phyloP scores from a whole-genome alignment of 2,888 invertebrate species.

The Lypha dubia region DNA sequence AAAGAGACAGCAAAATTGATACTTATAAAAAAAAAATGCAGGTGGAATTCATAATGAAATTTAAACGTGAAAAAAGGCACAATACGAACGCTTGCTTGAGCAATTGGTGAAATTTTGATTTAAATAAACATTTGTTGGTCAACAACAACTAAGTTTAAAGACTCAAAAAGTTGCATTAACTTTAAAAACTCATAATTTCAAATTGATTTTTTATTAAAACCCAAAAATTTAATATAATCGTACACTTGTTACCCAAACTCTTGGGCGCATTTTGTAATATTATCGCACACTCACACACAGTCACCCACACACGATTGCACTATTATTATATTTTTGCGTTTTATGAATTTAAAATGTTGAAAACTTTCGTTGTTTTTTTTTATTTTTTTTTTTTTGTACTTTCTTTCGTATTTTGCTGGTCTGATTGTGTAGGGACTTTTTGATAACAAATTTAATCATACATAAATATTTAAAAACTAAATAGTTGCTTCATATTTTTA shows the following conservation, averaged over 20 bases:
- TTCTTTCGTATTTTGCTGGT: conserved; percentile 47
- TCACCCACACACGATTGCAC: conserved; percentile 3
- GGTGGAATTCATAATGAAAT: conserved; percentile 65
- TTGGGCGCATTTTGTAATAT: conserved; percentile 9
- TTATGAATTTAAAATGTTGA: conserved; percentile 53
- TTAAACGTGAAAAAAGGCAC: conserved; percentile 13
- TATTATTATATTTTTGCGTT: conserved; percentile 35
- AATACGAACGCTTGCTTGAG: conserved; percentile 7
- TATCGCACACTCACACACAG: background rate
- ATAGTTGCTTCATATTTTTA: too few species aligned
- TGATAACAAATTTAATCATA: background rate
- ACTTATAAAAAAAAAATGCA: conserved; percentile 53
- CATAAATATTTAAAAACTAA: conserved; percentile 18
- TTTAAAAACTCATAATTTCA: conserved; percentile 66
- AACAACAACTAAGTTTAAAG: conserved; percentile 31
- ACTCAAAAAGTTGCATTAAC: conserved; percentile 31
- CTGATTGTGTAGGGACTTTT: conserved; percentile 47
- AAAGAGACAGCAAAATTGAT: conserved; percentile 24
- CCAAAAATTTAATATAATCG: conserved; percentile 32
- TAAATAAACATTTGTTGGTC: conserved; percentile 23
- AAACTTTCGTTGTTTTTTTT: conserved; percentile 62
- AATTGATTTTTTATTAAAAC: conserved; percentile 41
- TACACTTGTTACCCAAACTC: conserved; percentile 20
- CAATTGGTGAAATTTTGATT: conserved; percentile 64
- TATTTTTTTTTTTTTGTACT: background rate